A percentile compares a stretch with the other conserved stretches of the same genome.
Conservation (phyloP, 2,797 vertebrate genomes). For the Melanotaenia nigrans region DNA sequence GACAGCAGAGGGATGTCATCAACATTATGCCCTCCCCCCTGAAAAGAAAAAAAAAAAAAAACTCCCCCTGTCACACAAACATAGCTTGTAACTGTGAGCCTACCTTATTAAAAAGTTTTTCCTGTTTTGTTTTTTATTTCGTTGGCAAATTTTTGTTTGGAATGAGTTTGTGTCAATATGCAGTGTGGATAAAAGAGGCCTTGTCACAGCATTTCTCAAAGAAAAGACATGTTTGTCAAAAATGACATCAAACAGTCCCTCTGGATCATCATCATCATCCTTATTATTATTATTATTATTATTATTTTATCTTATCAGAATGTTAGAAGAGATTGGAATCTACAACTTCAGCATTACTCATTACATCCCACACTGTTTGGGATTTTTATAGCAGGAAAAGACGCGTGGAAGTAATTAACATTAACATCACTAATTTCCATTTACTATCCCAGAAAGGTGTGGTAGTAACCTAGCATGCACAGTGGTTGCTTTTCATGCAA, state of each 20-base stretch:
- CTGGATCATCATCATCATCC: background rate
- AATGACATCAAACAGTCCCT: background rate
- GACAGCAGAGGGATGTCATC: slow-evolving; percentile 60
- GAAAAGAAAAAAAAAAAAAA: no score
- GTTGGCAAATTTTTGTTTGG: slow-evolving; percentile 39
- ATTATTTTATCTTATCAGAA: background rate
- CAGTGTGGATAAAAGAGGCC: background rate
- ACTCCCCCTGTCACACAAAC: slow-evolving; percentile 57
- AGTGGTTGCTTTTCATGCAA: no score
- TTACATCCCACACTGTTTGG: no score
- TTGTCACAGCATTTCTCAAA: background rate
- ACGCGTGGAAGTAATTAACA: no score
- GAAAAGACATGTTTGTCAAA: background rate
- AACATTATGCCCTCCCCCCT: slow-evolving; percentile 37
- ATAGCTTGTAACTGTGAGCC: slow-evolving; percentile 72
- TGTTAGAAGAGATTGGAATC: background rate
- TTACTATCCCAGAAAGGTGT: no score
- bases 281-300: no score
- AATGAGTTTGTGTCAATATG: slow-evolving; percentile 24
- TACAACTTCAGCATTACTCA: no score
- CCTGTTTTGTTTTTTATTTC: slow-evolving; percentile 74
- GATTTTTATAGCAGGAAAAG: no score
- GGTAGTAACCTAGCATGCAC: no score
- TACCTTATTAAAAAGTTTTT: slow-evolving; percentile 78
- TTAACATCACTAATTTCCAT: no score